Conservation (phyloP, 2,888 invertebrate genomes). For the Melolontha melolontha region DNA sequence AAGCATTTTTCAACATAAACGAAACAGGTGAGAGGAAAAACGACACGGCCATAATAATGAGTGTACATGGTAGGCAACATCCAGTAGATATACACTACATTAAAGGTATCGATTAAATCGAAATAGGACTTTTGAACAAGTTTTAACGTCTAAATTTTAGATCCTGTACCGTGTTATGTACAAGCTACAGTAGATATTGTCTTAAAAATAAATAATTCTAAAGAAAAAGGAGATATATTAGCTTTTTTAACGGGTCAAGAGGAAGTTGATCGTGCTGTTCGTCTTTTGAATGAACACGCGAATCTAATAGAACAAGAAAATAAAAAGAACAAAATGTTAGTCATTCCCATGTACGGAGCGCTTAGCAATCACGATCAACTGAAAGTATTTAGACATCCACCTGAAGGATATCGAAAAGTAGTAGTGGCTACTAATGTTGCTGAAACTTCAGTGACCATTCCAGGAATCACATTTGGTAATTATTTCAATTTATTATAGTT, state of each 20-base stretch:
- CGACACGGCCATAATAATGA: constrained; percentile 84
- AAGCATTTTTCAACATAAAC: constrained; percentile 79
- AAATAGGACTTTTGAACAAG: constrained; percentile 1
- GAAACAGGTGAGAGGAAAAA: constrained; percentile 64
- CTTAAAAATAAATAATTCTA: constrained; percentile 87
- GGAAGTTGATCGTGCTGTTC: constrained; percentile 86
- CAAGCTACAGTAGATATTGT: constrained; percentile 88
- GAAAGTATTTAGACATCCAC: constrained; percentile 81
- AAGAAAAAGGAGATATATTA: constrained; percentile 87
- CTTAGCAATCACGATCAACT: constrained; percentile 83
- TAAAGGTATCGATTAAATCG: constrained; percentile 67
- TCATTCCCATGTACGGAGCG: constrained; percentile 94
- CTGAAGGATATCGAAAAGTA: constrained; percentile 83
- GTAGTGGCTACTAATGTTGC: constrained; percentile 96
- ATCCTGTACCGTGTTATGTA: constrained; percentile 92
- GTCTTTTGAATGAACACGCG: constrained; percentile 74
- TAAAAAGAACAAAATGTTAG: constrained; percentile 70
- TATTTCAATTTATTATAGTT: background rate
- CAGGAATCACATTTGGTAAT: constrained; percentile 88
- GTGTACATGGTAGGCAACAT: constrained; percentile 89
- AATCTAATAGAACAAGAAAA: constrained; percentile 67
- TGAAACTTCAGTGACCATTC: constrained; percentile 96
- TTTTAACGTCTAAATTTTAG: constrained; percentile 61
- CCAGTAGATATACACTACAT: constrained; percentile 89
- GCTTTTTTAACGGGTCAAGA: constrained; percentile 95